A percentile compares a stretch with the other conserved stretches of the same genome.
phyloP scores from a whole-genome alignment of 2,797 vertebrate species.

The Lagodon rhomboides region DNA sequence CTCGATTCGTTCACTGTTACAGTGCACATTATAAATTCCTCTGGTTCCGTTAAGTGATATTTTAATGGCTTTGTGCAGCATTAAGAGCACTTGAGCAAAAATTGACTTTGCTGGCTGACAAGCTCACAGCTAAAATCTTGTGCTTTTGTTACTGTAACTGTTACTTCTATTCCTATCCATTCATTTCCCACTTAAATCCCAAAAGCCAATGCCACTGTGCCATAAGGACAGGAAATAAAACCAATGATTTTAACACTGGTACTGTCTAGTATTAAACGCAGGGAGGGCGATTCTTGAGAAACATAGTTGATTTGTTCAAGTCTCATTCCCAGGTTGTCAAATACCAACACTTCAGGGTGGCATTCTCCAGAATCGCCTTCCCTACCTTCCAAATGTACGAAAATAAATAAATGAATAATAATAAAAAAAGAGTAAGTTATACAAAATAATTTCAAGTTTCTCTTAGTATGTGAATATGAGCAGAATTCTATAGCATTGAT shows the following conservation, averaged over 20 bases:
- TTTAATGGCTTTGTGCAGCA: constrained; percentile 41
- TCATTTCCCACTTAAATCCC: constrained; percentile 1
- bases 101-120: background rate
- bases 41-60: constrained; percentile 29
- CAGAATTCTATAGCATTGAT: background rate
- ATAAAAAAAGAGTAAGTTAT: background rate
- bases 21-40: constrained; percentile 20
- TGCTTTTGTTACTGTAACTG: background rate
- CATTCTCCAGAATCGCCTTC: too few relatives aligned
- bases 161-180: background rate
- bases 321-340: too few relatives aligned
- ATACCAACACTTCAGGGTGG: too few relatives aligned
- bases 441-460: background rate
- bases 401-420: background rate
- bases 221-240: background rate
- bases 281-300: background rate
- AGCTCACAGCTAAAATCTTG: constrained; percentile 8
- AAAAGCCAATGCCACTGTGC: background rate
- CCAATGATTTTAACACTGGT: background rate
- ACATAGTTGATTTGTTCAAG: background rate
- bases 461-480: constrained; percentile 1
- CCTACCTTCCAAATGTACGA: too few relatives aligned
- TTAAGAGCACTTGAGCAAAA: background rate
- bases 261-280: background rate
- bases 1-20: constrained; percentile 30